Percentiles rank a stretch among this genome's conserved stretches.
Evolutionary conservation across 2,888 invertebrate species (phyloP).

Genomic region (Brenthis hecate): DNA sequence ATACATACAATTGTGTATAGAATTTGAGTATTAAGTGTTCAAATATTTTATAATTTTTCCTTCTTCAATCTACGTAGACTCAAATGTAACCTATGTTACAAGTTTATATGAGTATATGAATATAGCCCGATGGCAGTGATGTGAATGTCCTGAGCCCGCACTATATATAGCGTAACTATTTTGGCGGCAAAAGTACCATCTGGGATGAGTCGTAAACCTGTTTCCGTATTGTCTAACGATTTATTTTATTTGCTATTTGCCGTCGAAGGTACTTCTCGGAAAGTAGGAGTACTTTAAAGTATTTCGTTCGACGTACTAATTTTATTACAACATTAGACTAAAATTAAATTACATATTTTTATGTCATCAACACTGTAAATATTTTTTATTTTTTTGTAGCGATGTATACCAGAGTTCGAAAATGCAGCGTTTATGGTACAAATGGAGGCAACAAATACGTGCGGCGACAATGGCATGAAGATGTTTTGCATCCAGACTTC

Average conservation of each 20-base stretch:
- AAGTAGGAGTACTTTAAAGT: too few relatives aligned
- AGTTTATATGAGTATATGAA: too few relatives aligned
- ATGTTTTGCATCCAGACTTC: conserved; percentile 95
- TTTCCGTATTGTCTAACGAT: conserved; percentile 51
- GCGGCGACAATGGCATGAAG: conserved; percentile 90
- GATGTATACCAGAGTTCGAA: conserved; percentile 97
- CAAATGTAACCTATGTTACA: too few relatives aligned
- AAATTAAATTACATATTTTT: neutral
- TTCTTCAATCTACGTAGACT: too few relatives aligned
- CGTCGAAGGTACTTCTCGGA: neutral
- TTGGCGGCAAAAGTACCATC: conserved; percentile 63
- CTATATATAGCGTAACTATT: conserved; percentile 66
- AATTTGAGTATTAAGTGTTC: too few relatives aligned
- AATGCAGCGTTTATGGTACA: conserved; percentile 95
- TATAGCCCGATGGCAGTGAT: conserved; percentile 37
- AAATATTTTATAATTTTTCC: too few relatives aligned
- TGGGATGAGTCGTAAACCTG: conserved; percentile 49
- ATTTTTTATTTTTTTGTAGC: conserved; percentile 72
- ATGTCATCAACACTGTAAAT: neutral
- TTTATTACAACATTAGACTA: too few relatives aligned
- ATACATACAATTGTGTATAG: too few relatives aligned
- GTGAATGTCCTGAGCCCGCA: conserved; percentile 61
- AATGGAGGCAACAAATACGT: conserved; percentile 97
- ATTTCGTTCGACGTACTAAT: too few relatives aligned
- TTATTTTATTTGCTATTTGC: neutral